Conservation (phyloP, 2,888 invertebrate species). For the Dorcus parallelipipedus region DNA sequence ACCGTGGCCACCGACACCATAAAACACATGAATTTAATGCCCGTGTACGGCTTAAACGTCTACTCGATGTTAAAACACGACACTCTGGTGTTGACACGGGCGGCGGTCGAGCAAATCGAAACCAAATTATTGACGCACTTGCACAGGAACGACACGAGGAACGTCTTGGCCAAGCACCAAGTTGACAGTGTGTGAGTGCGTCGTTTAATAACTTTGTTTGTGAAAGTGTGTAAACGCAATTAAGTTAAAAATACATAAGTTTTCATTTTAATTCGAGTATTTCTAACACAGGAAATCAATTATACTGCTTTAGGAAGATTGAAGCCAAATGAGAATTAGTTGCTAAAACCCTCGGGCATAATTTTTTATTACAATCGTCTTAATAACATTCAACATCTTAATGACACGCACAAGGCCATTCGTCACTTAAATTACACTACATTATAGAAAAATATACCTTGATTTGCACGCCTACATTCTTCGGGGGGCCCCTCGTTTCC, state of each 20-base stretch:
- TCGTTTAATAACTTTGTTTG: background rate
- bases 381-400: background rate
- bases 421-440: no score
- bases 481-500: no score
- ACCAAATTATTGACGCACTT: constrained; percentile 69
- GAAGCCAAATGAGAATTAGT: no score
- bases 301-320: no score
- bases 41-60: constrained; percentile 92
- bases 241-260: background rate
- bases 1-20: constrained; percentile 74
- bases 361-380: background rate
- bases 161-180: constrained; percentile 54
- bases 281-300: no score
- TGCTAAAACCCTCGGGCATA: background rate
- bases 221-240: background rate
- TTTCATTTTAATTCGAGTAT: no score
- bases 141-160: constrained; percentile 56
- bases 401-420: no score
- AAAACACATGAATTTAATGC: constrained; percentile 90
- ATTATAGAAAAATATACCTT: no score
- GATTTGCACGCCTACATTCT: no score
- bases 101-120: constrained; percentile 83
- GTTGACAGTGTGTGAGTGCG: constrained; percentile 54
- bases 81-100: constrained; percentile 81
- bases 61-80: constrained; percentile 96